Evolutionary conservation across 2,888 invertebrate species (phyloP).

Genomic region (Merodon equestris): DNA sequence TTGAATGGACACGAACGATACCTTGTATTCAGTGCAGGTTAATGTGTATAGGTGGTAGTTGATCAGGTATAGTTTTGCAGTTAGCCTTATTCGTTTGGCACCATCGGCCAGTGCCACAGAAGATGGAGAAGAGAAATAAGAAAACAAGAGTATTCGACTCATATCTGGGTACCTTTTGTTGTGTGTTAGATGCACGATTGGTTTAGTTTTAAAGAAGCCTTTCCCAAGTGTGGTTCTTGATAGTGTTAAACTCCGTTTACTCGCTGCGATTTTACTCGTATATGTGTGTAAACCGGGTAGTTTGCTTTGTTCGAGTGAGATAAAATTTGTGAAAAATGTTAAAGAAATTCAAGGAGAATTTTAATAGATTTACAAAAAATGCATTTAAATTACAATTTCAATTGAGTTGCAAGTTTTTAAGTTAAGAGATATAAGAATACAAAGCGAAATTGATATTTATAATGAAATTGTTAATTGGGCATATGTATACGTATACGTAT

Average conservation of each 20-base stretch:
- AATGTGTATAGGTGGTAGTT: constrained; percentile 40
- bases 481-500: background rate
- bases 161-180: constrained; percentile 47
- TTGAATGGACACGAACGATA: constrained; percentile 37
- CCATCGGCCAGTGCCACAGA: constrained; percentile 1
- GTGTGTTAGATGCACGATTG: constrained; percentile 51
- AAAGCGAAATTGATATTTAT: background rate
- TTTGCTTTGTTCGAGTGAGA: constrained; percentile 12
- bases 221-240: constrained; percentile 36
- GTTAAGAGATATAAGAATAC: constrained; percentile 18
- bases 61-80: constrained; percentile 31
- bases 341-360: constrained; percentile 51
- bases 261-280: no score
- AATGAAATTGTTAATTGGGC: constrained; percentile 18
- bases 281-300: constrained; percentile 3
- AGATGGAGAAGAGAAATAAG: constrained; percentile 29
- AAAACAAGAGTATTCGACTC: background rate
- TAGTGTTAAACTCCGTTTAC: no score
- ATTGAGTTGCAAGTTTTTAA: constrained; percentile 16
- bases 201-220: constrained; percentile 56
- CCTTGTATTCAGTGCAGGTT: constrained; percentile 23
- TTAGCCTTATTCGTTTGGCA: constrained; percentile 21
- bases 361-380: constrained; percentile 50
- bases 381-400: constrained; percentile 37
- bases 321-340: constrained; percentile 50